Evolutionary conservation across 2,113 vertebrate species (phyloP), one percentile per base, ranked within the genome.

Genomic region (Garra rufa): DNA sequence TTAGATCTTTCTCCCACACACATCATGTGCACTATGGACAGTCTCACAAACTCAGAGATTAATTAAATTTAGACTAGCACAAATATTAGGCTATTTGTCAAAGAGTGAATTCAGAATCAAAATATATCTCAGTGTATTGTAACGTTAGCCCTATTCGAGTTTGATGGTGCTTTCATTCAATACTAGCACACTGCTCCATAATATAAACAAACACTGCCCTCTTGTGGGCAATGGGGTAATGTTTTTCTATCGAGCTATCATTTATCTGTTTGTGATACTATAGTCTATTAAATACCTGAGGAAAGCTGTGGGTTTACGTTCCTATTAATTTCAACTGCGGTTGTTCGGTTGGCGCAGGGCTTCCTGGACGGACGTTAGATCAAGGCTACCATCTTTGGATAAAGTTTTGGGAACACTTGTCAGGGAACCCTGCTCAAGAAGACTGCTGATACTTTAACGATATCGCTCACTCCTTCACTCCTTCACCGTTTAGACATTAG

Each of bases 151-250:
- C 43, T 44, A 61, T 6, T 0, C 5, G 48, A 19, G 48, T 50
- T 52, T 52, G n/a, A 24, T 76, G 11, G 55, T 55, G 28, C 26
- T 8, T 57, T 19, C 9, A 41, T 48, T 19, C n/a, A 11, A 3
- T 41, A 19, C 5, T 3, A 26, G 43, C 46, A 28, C 34, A 55
- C 10, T 57, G 7, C 24, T 24, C 0, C 9, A 43, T 15, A 44
- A n/a, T 26, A 19, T 43, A 5, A 65, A 30, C 28, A 48, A 48
- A 83, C 52, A 26, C 83, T 85, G 30, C 83, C 74, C 74, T 85
- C 86, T 74, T 44, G 74, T 82, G 86, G 44, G 9, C 70, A 46
- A 43, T 14, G 11, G 6, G 21, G 2, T 3, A 24, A 44, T n/a
- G n/a, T 10, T 24, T 38, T 11, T n/a, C 4, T 21, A 21, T 41